phyloP scores from a whole-genome alignment of 2,888 invertebrate species.

The Drosophila lacicola region DNA sequence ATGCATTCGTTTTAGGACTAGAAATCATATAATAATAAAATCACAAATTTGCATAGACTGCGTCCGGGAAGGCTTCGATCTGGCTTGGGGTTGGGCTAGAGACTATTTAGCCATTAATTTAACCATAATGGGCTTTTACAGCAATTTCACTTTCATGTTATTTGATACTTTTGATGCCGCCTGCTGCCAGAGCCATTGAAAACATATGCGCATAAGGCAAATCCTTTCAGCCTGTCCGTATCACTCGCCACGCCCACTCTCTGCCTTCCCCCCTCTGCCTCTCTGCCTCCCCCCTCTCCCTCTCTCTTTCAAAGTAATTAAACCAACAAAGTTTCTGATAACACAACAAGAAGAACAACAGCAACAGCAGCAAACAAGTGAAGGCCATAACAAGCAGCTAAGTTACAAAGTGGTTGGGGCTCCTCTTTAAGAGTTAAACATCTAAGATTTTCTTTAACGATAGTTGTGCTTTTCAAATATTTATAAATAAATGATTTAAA shows the following conservation, averaged over 20 bases:
- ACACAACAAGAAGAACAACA: slow-evolving; percentile 35
- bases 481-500: slow-evolving; percentile 1
- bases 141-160: slow-evolving; percentile 73
- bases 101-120: slow-evolving; percentile 67
- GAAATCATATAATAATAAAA: slow-evolving; percentile 47
- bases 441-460: slow-evolving; percentile 17
- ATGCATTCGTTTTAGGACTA: not conserved
- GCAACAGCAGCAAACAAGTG: slow-evolving; percentile 12
- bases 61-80: slow-evolving; percentile 48
- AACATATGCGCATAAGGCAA: slow-evolving; percentile 67
- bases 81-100: slow-evolving; percentile 5
- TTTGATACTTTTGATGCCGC: slow-evolving; percentile 68
- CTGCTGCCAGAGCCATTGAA: slow-evolving; percentile 56
- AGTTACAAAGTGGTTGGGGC: slow-evolving; percentile 24
- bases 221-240: slow-evolving; percentile 55
- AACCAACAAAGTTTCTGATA: slow-evolving; percentile 69
- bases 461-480: slow-evolving; percentile 14
- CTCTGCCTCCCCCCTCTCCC: no score
- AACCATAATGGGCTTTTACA: slow-evolving; percentile 69
- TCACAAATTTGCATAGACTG: slow-evolving; percentile 57
- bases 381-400: slow-evolving; percentile 56
- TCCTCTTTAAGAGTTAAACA: slow-evolving; percentile 8
- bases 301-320: slow-evolving; percentile 62
- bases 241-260: slow-evolving; percentile 41
- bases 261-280: no score